A percentile compares a stretch with the other conserved stretches of the same genome.
Evolutionary conservation across 2,888 invertebrate genomes (phyloP).

Genomic region (Caenorhabditis sp.): DNA sequence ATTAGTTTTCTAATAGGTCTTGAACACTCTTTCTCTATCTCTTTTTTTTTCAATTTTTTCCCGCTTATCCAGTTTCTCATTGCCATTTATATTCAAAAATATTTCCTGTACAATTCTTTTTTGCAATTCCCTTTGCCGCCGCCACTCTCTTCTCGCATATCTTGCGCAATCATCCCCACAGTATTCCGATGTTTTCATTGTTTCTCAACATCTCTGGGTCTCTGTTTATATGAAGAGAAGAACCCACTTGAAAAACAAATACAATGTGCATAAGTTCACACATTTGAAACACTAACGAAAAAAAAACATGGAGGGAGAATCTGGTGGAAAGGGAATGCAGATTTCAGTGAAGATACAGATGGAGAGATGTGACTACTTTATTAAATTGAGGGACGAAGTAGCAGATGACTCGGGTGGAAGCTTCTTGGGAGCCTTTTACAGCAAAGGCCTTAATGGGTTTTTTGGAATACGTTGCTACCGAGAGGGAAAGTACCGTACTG

Average conservation of each 20-base stretch:
- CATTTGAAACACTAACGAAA: conserved; percentile 30
- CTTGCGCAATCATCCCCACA: conserved; percentile 58
- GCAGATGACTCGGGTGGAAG: background rate
- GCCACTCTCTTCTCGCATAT: conserved; percentile 38
- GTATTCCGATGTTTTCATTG: conserved; percentile 24
- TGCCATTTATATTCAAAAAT: conserved; percentile 51
- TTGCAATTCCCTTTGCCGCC: conserved; percentile 36
- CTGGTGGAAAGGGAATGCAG: conserved; percentile 4
- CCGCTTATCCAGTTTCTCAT: conserved; percentile 55
- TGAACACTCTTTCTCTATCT: conserved; percentile 33
- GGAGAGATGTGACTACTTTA: no score
- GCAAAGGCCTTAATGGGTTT: no score
- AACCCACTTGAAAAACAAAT: conserved; percentile 40
- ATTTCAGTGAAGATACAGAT: conserved; percentile 13
- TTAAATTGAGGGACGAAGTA: background rate
- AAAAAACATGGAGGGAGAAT: conserved; percentile 14
- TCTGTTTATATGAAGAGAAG: conserved; percentile 15
- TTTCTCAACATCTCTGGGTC: conserved; percentile 44
- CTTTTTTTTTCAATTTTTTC: conserved; percentile 12
- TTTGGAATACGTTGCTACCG: no score
- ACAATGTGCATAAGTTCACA: conserved; percentile 40
- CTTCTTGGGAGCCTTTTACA: no score
- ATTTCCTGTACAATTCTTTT: conserved; percentile 45
- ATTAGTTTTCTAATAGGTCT: conserved; percentile 29
- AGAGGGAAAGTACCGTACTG: no score